Evolutionary conservation across 2,797 vertebrate species (phyloP).

Genomic region (Natrix natrix): DNA sequence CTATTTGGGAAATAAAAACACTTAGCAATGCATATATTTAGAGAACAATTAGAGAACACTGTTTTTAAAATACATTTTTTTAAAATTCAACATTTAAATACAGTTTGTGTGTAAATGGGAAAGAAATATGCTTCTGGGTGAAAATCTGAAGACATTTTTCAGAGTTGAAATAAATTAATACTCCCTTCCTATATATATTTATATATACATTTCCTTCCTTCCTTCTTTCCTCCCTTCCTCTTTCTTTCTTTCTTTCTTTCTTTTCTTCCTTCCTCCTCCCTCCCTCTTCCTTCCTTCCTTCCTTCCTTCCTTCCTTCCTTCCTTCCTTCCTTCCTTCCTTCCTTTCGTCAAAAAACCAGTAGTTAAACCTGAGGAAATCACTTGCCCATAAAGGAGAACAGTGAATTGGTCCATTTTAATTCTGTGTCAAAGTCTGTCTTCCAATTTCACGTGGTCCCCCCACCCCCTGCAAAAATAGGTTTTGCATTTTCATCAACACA

Average conservation of each 20-base stretch:
- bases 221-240: not conserved
- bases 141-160: not conserved
- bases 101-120: not conserved
- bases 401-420: not conserved
- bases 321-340: not conserved
- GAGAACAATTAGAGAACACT: not conserved
- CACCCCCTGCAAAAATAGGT: not conserved
- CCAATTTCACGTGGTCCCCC: not conserved
- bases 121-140: not conserved
- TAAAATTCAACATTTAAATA: not conserved
- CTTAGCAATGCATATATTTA: not conserved
- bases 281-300: too few relatives aligned
- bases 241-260: accelerated
- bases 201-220: not conserved
- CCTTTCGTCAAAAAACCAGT: not conserved
- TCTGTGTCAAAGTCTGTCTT: not conserved
- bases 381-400: not conserved
- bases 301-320: too few relatives aligned
- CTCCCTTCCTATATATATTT: not conserved
- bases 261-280: too few relatives aligned
- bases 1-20: not conserved
- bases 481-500: not conserved
- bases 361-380: not conserved
- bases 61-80: not conserved
- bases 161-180: not conserved